Percentiles rank a stretch among this genome's conserved stretches.
Evolutionary conservation across 92 coral and sea anemone genomes (phyloP).

Genomic region (Scolanthus callimorphus): DNA sequence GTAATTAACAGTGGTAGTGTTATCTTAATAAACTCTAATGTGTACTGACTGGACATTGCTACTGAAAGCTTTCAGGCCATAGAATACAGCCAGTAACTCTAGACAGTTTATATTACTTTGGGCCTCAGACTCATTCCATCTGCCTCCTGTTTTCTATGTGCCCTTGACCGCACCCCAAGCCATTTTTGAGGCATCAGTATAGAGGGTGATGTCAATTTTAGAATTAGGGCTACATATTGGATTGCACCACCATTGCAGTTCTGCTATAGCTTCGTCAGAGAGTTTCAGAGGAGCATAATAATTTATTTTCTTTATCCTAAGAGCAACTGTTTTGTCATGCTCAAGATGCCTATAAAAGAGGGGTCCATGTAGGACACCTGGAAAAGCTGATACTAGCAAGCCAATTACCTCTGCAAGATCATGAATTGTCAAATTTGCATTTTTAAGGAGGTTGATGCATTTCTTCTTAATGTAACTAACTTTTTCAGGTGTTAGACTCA

Average conservation of each 20-base stretch:
- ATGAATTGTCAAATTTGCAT: conserved; percentile 9
- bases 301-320: conserved; percentile 26
- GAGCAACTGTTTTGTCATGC: conserved; percentile 27
- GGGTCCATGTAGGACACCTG: conserved; percentile 30
- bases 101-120: conserved; percentile 2
- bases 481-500: conserved; percentile 30
- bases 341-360: conserved; percentile 26
- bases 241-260: conserved; percentile 43
- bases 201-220: conserved; percentile 14
- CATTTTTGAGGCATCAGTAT: conserved; percentile 30
- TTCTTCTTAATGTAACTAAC: conserved; percentile 10
- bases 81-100: conserved; percentile 4
- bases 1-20: conserved; percentile 15
- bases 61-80: conserved; percentile 8
- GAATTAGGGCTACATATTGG: conserved; percentile 13
- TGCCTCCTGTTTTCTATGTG: conserved; percentile 8
- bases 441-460: conserved; percentile 8
- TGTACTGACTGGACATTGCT: conserved; percentile 2
- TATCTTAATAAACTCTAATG: conserved; percentile 17
- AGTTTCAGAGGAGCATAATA: conserved; percentile 11
- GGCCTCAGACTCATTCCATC: conserved; percentile 10
- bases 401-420: conserved; percentile 29
- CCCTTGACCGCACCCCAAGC: conserved; percentile 31
- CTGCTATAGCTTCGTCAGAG: conserved; percentile 10
- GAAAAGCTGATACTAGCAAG: conserved; percentile 30